Evolutionary conservation across 2,113 vertebrate species (phyloP), one percentile per base, ranked within the genome.

Genomic region (Nibea coibor): DNA sequence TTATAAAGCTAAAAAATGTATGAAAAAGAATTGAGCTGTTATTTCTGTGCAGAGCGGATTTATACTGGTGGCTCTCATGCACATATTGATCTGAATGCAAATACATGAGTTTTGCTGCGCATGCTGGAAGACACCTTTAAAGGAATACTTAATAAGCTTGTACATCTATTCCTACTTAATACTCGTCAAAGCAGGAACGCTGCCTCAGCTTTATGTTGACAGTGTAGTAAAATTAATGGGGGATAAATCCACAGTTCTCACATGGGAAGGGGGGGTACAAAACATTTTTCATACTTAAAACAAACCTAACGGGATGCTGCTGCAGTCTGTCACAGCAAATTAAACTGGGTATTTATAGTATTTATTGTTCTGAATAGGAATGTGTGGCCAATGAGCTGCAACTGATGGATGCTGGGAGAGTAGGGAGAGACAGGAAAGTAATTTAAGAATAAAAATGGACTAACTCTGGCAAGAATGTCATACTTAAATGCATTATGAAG

Each of bases 11-110:
- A 6, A 35, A 22, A 5, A 39, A 42, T 16, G 51, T 11, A 15
- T 51, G 61, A 51, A 39, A 72, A 72, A 84, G 17, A 58, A 54
- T 51, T 1, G n/a, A 81, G 58, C 28, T 69, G 26, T 48, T 69
- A 10, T 64, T 11, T 72, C 14, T 11, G 35, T 48, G n/a, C 47
- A 35, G 54, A 59, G 42, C 61, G 69, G 10, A 42, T 83, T 78
- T 57, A 67, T 48, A 64, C 48, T 11, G 5, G 48, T 2, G 39
- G 31, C 28, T n/a, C 24, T 19, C 24, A 51, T 26, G 26, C 35
- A 16, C 26, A n/a, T 7, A 2, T 78, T 62, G 31, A 79, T 86
- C 12, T 26, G 45, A 80, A 39, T 75, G 59, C 22, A 80, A 58
- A 59, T 51, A 15, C 35, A 5, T 42, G 26, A 56, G 10, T 58